Conservation (phyloP, 2,113 vertebrate species). For the Brachypteracias leptosomus region DNA sequence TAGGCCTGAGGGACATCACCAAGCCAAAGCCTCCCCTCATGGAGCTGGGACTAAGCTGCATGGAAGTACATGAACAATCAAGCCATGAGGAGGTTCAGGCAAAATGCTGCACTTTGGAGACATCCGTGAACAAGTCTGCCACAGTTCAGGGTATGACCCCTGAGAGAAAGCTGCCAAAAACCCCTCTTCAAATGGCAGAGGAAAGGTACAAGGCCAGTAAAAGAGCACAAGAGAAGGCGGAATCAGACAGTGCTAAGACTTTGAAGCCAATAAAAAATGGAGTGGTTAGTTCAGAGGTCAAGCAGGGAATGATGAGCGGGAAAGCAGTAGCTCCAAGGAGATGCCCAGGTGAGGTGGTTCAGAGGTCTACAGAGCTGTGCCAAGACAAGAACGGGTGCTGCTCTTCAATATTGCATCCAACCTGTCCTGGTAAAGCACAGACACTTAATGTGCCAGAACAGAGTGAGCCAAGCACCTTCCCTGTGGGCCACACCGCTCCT, state of each 20-base stretch:
- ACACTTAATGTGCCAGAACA: constrained; percentile 37
- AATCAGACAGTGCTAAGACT: background rate
- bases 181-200: constrained; percentile 59
- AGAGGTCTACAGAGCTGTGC: constrained; percentile 61
- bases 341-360: constrained; percentile 11
- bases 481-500: background rate
- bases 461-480: background rate
- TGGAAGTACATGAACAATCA: background rate
- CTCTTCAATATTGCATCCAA: constrained; percentile 23
- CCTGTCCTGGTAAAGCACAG: constrained; percentile 43
- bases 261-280: constrained; percentile 6
- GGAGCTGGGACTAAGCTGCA: background rate
- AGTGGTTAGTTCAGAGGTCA: background rate
- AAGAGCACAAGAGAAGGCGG: background rate
- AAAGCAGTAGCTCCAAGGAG: background rate
- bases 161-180: constrained; percentile 31
- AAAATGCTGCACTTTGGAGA: background rate
- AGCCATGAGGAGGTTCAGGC: background rate
- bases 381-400: constrained; percentile 44
- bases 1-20: background rate
- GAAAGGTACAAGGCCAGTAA: constrained; percentile 49
- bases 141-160: background rate
- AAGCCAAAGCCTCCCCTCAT: background rate
- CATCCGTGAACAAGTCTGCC: background rate
- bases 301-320: background rate